Conservation (phyloP, 2,888 invertebrate genomes). For the Labia minor region DNA sequence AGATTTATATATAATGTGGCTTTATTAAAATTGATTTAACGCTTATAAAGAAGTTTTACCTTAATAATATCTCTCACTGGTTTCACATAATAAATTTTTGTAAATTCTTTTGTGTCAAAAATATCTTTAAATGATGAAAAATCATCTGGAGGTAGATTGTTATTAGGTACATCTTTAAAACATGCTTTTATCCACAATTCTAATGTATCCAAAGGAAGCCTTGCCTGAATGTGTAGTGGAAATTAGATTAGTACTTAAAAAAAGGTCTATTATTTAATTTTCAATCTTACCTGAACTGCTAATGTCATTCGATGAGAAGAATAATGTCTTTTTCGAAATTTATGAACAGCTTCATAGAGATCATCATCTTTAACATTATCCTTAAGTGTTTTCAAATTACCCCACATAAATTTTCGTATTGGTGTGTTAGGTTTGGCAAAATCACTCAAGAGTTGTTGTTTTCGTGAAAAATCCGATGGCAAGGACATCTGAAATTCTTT, state of each 20-base stretch:
- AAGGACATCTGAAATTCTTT: constrained; percentile 72
- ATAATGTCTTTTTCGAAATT: constrained; percentile 67
- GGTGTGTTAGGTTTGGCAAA: constrained; percentile 60
- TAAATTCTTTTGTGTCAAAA: constrained; percentile 50
- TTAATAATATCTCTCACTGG: constrained; percentile 62
- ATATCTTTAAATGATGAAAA: constrained; percentile 43
- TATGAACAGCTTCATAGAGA: constrained; percentile 57
- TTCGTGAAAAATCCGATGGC: constrained; percentile 61
- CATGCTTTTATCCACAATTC: constrained; percentile 52
- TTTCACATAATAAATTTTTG: constrained; percentile 60
- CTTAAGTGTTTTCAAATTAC: constrained; percentile 61
- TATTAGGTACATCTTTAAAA: constrained; percentile 60
- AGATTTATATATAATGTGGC: too few species aligned
- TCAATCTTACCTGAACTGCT: constrained; percentile 55
- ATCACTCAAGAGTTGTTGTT: constrained; percentile 62
- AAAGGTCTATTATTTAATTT: neutral
- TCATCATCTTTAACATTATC: constrained; percentile 55
- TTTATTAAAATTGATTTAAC: too few species aligned
- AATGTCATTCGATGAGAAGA: constrained; percentile 81
- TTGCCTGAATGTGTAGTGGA: too few species aligned
- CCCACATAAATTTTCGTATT: constrained; percentile 70
- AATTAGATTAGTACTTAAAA: too few species aligned
- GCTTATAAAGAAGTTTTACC: too few species aligned
- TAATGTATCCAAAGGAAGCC: constrained; percentile 51
- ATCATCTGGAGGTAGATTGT: constrained; percentile 50